Conservation (phyloP, 2,888 invertebrate genomes). For the Andrena praecox region DNA sequence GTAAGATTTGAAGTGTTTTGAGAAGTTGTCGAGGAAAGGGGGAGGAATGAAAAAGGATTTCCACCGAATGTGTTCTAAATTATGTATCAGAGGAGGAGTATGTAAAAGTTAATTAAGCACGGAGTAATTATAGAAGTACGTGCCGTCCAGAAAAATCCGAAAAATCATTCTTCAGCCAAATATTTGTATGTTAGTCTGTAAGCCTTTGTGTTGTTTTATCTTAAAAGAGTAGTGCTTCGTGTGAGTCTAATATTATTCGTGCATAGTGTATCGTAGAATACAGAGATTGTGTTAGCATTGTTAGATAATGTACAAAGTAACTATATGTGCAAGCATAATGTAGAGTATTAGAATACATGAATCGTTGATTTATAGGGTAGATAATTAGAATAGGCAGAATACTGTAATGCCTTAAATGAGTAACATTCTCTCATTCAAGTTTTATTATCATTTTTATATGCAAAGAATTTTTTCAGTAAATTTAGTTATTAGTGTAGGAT, state of each 20-base stretch:
- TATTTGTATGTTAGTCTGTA: slow-evolving; percentile 30
- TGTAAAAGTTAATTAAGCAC: background rate
- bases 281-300: slow-evolving; percentile 6
- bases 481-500: background rate
- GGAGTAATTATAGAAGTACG: background rate
- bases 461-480: background rate
- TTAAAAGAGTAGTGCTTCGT: background rate
- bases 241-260: background rate
- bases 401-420: background rate
- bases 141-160: slow-evolving; percentile 1
- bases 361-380: slow-evolving; percentile 3
- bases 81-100: slow-evolving; percentile 40
- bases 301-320: slow-evolving; percentile 62
- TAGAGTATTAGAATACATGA: slow-evolving; percentile 1
- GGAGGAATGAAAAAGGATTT: background rate
- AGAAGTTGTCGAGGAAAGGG: background rate
- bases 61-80: slow-evolving; percentile 63
- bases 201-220: slow-evolving; percentile 31
- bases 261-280: background rate
- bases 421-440: background rate
- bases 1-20: background rate
- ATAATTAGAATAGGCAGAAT: background rate
- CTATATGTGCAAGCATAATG: background rate
- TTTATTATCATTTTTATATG: slow-evolving; percentile 2
- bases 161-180: slow-evolving; percentile 13